Percentiles rank a stretch among this genome's conserved stretches.
Evolutionary conservation across 2,113 vertebrate species (phyloP).

Genomic region (Tonatia bakeri): DNA sequence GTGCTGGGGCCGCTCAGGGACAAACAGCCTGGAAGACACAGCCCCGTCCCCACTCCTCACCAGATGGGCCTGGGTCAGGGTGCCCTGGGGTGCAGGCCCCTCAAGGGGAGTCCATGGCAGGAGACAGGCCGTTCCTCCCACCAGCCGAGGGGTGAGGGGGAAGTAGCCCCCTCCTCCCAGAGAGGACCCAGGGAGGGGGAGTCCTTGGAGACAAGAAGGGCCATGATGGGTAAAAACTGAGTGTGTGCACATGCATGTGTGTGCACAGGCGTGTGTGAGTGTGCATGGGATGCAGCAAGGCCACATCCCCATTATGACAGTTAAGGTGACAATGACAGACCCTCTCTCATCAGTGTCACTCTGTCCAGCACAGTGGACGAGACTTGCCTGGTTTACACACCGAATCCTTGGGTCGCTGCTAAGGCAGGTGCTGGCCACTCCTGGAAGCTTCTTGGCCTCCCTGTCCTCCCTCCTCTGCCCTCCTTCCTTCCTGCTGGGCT

Average conservation of each 20-base stretch:
- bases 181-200: neutral
- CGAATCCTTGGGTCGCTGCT: too few relatives aligned
- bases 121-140: neutral
- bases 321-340: neutral
- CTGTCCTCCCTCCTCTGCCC: accelerated
- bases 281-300: neutral
- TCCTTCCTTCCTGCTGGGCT: accelerated
- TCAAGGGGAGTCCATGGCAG: neutral
- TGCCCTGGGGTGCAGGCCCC: neutral
- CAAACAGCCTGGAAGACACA: conserved; percentile 62
- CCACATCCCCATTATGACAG: neutral
- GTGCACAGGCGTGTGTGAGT: neutral
- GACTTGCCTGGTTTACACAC: accelerated
- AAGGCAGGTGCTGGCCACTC: accelerated
- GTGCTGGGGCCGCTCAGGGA: accelerated
- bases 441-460: neutral
- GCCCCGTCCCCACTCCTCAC: accelerated
- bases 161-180: too few relatives aligned
- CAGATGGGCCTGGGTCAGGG: neutral
- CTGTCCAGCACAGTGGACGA: accelerated
- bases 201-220: neutral
- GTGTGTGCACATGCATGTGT: neutral
- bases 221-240: neutral
- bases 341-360: accelerated
- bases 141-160: neutral